phyloP scores from a whole-genome alignment of 2,797 vertebrate genomes.

The Mormyrus proboscirostris region DNA sequence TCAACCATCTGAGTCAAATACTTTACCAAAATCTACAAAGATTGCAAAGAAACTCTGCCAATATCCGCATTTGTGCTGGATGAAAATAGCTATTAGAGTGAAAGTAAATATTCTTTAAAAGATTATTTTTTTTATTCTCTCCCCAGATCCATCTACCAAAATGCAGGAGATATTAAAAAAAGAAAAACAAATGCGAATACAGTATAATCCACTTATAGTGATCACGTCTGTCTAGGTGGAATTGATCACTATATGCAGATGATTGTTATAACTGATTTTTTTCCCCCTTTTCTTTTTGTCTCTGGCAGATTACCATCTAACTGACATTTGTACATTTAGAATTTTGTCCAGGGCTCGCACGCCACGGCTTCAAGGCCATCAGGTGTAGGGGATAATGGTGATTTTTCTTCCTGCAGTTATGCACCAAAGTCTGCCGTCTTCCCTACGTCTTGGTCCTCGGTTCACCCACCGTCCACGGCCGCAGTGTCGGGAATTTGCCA shows the following conservation, averaged over 20 bases:
- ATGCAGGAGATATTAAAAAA: neutral
- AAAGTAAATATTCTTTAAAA: neutral
- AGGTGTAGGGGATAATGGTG: too few relatives aligned
- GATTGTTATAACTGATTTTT: neutral
- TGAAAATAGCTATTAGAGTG: neutral
- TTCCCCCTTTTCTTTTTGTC: neutral
- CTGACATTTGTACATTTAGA: neutral
- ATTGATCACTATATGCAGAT: neutral
- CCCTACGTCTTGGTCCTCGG: too few relatives aligned
- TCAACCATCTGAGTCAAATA: neutral
- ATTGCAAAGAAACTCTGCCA: neutral
- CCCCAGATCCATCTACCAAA: neutral
- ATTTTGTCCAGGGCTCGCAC: too few relatives aligned
- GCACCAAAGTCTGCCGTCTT: too few relatives aligned
- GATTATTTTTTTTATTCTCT: neutral
- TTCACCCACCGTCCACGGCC: too few relatives aligned
- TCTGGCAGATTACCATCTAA: neutral
- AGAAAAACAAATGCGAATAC: neutral
- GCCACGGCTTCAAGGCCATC: too few relatives aligned
- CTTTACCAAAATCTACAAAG: neutral
- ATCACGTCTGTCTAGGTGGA: neutral
- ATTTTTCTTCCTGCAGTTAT: too few relatives aligned
- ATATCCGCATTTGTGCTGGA: neutral
- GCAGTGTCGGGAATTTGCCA: too few relatives aligned
- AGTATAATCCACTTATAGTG: neutral